A percentile compares a stretch with the other conserved stretches of the same genome.
Conservation (phyloP, 2,797 vertebrate species). For the Brachyalestes nurse region DNA sequence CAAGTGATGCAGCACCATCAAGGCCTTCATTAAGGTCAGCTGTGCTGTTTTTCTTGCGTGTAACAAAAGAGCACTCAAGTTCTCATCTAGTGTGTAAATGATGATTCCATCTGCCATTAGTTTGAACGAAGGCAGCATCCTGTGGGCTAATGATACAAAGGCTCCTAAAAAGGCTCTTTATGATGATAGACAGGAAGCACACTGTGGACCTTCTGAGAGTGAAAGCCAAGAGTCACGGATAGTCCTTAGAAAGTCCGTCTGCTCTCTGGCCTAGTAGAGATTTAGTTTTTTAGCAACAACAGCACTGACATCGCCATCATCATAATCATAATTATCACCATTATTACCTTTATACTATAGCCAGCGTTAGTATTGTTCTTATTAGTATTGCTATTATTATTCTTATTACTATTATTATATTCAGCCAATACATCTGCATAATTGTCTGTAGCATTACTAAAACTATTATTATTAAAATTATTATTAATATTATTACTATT, state of each 20-base stretch:
- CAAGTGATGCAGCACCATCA: slow-evolving; percentile 57
- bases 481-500: no score
- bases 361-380: no score
- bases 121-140: slow-evolving; percentile 66
- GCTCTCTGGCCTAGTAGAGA: background rate
- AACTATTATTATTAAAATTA: no score
- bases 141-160: slow-evolving; percentile 69
- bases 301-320: no score
- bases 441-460: no score
- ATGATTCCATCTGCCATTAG: slow-evolving; percentile 69
- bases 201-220: slow-evolving; percentile 53
- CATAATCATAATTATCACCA: background rate
- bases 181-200: slow-evolving; percentile 61
- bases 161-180: slow-evolving; percentile 64
- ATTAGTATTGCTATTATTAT: background rate
- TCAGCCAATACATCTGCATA: background rate
- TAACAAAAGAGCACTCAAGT: slow-evolving; percentile 58
- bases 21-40: slow-evolving; percentile 60
- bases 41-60: slow-evolving; percentile 56
- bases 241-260: background rate
- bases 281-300: background rate
- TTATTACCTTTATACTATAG: background rate
- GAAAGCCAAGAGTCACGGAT: slow-evolving; percentile 5
- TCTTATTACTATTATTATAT: background rate
- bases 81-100: slow-evolving; percentile 63